Conservation (phyloP, 2,797 vertebrate species). For the Bovichtus variegatus region DNA sequence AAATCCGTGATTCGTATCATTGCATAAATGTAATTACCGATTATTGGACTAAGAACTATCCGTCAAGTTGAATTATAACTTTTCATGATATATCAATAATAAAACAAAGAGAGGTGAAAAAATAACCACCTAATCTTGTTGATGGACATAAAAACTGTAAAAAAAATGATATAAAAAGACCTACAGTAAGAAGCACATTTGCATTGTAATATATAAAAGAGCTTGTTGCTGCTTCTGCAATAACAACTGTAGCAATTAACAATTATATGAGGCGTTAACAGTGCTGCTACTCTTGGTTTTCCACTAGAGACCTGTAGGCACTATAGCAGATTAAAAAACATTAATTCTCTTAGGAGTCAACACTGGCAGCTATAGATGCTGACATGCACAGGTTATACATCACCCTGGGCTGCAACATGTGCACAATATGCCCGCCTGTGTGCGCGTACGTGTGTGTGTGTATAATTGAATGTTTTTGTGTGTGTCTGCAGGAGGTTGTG, state of each 20-base stretch:
- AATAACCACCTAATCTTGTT: background rate
- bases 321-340: conserved; percentile 34
- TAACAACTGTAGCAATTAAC: conserved; percentile 3
- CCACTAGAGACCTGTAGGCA: conserved; percentile 18
- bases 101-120: background rate
- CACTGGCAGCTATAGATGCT: conserved; percentile 15
- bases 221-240: background rate
- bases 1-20: background rate
- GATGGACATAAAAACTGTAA: background rate
- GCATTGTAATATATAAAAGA: background rate
- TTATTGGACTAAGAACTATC: background rate
- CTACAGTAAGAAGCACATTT: background rate
- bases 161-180: background rate
- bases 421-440: conserved; percentile 5
- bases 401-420: conserved; percentile 2
- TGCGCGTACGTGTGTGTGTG: conserved; percentile 18
- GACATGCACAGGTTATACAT: conserved; percentile 33
- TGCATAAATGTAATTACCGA: background rate
- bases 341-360: conserved; percentile 21
- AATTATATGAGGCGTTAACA: conserved; percentile 28
- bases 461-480: conserved; percentile 14
- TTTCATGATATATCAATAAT: background rate
- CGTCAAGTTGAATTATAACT: background rate
- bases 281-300: conserved; percentile 26
- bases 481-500: conserved; percentile 41